Percentiles rank a stretch among this genome's conserved stretches.
Conservation (phyloP, 2,113 vertebrate species). For the Silurus asotus region DNA sequence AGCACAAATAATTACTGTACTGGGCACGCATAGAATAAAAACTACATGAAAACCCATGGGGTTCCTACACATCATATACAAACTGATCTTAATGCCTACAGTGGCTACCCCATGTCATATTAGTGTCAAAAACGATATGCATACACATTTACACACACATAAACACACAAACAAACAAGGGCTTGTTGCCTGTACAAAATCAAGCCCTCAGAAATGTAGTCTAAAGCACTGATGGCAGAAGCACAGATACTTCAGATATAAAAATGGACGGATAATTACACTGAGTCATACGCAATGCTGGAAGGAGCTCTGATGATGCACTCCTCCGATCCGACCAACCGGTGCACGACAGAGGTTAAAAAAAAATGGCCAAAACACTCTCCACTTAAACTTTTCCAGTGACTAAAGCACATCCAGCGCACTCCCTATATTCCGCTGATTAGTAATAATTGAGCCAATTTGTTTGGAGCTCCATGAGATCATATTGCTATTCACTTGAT, state of each 20-base stretch:
- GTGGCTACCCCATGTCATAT: slow-evolving; percentile 9
- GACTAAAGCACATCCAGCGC: slow-evolving; percentile 44
- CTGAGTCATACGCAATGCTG: slow-evolving; percentile 53
- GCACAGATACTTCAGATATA: slow-evolving; percentile 54
- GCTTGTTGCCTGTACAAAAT: slow-evolving; percentile 25
- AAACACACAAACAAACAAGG: slow-evolving; percentile 8
- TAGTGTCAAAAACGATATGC: not conserved
- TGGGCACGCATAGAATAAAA: slow-evolving; percentile 17
- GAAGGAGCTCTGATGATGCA: slow-evolving; percentile 55
- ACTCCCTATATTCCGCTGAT: slow-evolving; percentile 51
- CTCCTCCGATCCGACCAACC: slow-evolving; percentile 44
- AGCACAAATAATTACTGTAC: slow-evolving; percentile 27
- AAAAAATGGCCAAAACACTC: slow-evolving; percentile 41
- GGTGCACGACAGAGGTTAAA: slow-evolving; percentile 34
- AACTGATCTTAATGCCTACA: slow-evolving; percentile 61
- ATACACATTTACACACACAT: not conserved
- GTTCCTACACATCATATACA: slow-evolving; percentile 41
- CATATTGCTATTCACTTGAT: slow-evolving; percentile 49
- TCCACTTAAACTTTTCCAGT: slow-evolving; percentile 48
- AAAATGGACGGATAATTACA: slow-evolving; percentile 53
- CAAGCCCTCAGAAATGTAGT: slow-evolving; percentile 35
- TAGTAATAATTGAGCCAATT: slow-evolving; percentile 56
- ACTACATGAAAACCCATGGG: not conserved
- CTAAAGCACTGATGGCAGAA: slow-evolving; percentile 47
- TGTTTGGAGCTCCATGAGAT: slow-evolving; percentile 47